Evolutionary conservation across 2,797 vertebrate species (phyloP).

Genomic region (Gallinago solitaria): DNA sequence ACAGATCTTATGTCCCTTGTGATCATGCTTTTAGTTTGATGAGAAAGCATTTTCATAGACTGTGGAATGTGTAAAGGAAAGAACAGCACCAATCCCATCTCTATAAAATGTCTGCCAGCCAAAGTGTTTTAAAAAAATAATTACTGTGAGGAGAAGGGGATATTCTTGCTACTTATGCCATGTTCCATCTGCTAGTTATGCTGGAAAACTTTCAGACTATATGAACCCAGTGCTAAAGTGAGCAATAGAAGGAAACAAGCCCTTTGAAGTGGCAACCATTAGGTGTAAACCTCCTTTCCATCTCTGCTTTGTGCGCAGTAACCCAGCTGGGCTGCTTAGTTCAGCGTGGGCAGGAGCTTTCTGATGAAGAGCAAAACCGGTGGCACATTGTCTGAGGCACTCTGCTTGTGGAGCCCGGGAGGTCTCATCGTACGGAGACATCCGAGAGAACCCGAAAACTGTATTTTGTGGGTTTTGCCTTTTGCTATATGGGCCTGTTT

Average conservation of each 20-base stretch:
- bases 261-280: not conserved
- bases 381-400: not conserved
- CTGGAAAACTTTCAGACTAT: not conserved
- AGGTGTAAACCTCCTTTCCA: not conserved
- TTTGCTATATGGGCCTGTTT: not conserved
- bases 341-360: not conserved
- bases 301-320: not conserved
- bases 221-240: not conserved
- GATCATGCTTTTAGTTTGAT: not conserved
- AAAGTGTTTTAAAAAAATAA: not conserved
- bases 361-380: not conserved
- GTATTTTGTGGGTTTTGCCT: not conserved
- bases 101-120: not conserved
- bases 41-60: not conserved
- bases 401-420: accelerated
- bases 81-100: not conserved
- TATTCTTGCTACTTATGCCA: not conserved
- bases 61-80: not conserved
- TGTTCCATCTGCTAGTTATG: not conserved
- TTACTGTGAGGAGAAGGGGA: not conserved
- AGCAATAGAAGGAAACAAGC: not conserved
- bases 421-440: not conserved
- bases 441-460: not conserved
- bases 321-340: not conserved
- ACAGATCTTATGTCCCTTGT: not conserved